These are phyloP conservation scores for Congeria kusceri DNA, from an alignment of 2,888 invertebrate species.

Conservation along the genomic window DNA sequence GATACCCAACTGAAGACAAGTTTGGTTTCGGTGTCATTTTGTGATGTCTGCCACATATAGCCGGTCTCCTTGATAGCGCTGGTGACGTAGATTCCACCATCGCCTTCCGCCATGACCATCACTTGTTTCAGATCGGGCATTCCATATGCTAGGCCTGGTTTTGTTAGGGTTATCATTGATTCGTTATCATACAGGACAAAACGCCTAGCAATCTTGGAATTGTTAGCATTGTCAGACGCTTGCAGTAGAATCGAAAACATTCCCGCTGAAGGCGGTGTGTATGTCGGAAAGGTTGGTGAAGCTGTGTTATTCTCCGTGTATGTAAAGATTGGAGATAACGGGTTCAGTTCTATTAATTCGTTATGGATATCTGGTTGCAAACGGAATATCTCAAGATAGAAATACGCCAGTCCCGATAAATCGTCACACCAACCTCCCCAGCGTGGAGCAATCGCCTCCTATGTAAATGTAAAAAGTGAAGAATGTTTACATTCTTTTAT, in stretches of 20 bases:
- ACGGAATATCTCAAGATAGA: conserved; percentile 19
- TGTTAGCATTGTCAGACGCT: conserved; percentile 69
- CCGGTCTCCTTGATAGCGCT: conserved; percentile 57
- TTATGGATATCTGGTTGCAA: conserved; percentile 9
- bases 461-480: too few relatives aligned
- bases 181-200: conserved; percentile 65
- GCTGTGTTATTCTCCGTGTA: conserved; percentile 9
- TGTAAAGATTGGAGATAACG: conserved; percentile 10
- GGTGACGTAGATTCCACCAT: conserved; percentile 38
- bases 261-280: conserved; percentile 53
- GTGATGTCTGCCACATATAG: conserved; percentile 56
- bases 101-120: conserved; percentile 12
- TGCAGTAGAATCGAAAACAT: conserved; percentile 68
- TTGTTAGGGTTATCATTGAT: conserved; percentile 53
- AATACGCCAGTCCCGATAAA: conserved; percentile 11
- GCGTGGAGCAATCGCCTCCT: conserved; percentile 7
- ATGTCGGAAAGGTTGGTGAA: conserved; percentile 20
- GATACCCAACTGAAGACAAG: conserved; percentile 57
- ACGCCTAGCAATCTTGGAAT: conserved; percentile 65
- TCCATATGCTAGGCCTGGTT: conserved; percentile 19
- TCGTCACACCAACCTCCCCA: conserved; percentile 31
- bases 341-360: conserved; percentile 23
- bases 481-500: too few relatives aligned
- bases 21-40: background rate
- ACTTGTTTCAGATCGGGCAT: conserved; percentile 4